Evolutionary conservation across 2,888 invertebrate genomes (phyloP).

Genomic region (Chrysotoxum bicinctum): DNA sequence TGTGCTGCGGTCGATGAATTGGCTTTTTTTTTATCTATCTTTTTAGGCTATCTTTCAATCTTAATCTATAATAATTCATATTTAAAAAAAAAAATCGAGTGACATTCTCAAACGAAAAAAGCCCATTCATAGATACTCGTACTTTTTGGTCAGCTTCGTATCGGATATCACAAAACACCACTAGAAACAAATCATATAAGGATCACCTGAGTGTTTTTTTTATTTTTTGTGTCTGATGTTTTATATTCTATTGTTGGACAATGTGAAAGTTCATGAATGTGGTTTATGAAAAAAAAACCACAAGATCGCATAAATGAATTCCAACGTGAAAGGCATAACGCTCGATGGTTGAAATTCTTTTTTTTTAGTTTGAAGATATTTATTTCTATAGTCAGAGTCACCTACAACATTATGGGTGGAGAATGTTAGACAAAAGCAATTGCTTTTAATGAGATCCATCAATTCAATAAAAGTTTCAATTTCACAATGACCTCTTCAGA

Average conservation of each 20-base stretch:
- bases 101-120: constrained; percentile 63
- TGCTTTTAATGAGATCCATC: constrained; percentile 37
- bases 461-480: constrained; percentile 64
- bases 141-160: constrained; percentile 39
- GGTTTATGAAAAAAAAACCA: constrained; percentile 59
- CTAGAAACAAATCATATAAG: constrained; percentile 46
- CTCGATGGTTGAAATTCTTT: constrained; percentile 7
- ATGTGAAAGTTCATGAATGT: constrained; percentile 66
- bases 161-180: constrained; percentile 31
- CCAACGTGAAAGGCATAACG: constrained; percentile 50
- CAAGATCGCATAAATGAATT: constrained; percentile 55
- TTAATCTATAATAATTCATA: constrained; percentile 65
- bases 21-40: constrained; percentile 4
- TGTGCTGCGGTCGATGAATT: constrained; percentile 38
- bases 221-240: neutral
- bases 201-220: constrained; percentile 48
- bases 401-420: constrained; percentile 3
- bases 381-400: constrained; percentile 1
- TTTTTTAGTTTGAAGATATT: neutral
- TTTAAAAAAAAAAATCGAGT: constrained; percentile 48
- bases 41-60: constrained; percentile 61
- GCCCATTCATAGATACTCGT: constrained; percentile 36
- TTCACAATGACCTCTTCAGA: constrained; percentile 53
- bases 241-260: constrained; percentile 36
- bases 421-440: constrained; percentile 46